Conservation (phyloP, 1,140 invertebrate species). For the Papilio xuthus region DNA sequence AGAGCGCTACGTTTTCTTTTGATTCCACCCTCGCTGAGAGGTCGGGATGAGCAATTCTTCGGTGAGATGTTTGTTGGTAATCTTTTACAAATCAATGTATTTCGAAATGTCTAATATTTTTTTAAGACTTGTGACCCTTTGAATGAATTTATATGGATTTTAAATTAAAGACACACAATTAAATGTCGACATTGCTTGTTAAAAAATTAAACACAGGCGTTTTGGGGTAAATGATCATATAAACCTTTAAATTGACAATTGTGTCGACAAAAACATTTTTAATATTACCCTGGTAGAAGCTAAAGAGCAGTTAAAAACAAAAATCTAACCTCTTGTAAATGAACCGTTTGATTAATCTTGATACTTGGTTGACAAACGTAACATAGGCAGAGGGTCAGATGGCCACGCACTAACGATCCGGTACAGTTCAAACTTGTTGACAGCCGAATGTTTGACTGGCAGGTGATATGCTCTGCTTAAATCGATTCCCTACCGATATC, state of each 20-base stretch:
- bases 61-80: slow-evolving; percentile 35
- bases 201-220: background rate
- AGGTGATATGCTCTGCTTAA: background rate
- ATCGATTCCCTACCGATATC: slow-evolving; percentile 1
- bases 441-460: background rate
- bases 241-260: too few species aligned
- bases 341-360: background rate
- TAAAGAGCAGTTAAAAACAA: background rate
- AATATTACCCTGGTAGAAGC: too few species aligned
- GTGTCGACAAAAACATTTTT: too few species aligned
- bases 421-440: background rate
- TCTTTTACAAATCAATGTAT: slow-evolving; percentile 28
- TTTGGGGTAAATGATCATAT: background rate
- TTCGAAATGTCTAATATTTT: slow-evolving; percentile 15
- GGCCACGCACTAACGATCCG: background rate
- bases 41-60: slow-evolving; percentile 36
- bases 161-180: background rate
- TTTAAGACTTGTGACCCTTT: background rate
- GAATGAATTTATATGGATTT: background rate
- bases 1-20: slow-evolving; percentile 35
- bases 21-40: slow-evolving; percentile 30
- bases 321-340: background rate
- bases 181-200: background rate
- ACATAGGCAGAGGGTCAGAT: background rate
- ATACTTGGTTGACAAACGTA: background rate